Evolutionary conservation across 2,888 invertebrate species (phyloP), one percentile per base, ranked within the genome.

Genomic region (Troilus luridus): DNA sequence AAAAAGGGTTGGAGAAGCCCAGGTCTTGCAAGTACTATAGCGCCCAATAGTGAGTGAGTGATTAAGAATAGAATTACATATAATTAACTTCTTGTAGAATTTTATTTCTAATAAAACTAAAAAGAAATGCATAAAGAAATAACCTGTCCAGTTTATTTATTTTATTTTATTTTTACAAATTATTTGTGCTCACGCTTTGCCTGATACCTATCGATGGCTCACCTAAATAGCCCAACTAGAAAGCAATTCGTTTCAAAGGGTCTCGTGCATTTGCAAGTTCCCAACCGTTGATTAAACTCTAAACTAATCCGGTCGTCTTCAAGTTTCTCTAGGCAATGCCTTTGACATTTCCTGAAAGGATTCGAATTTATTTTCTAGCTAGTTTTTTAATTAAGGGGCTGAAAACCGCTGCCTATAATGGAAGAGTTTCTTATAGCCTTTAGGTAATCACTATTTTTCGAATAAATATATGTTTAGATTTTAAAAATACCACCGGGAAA

Each of bases 251-350:
- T 77, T 77, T 77, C 41, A 77, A 77, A 77, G 72, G 72, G 72
- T 3, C 0, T 17, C 72, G 72, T 77, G 19, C 72, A 41, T 77
- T 77, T 77, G 27, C 72, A 77, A 77, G 72, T 77, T 77, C 72
- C 72, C 27, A 77, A 77, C 72, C 41, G 72, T 77, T 77, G 72
- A 77, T 77, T 77, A 77, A 77, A 77, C 27, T 77, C 72, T 14
- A 77, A 77, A 77, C 27, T 77, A 77, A 77, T 77, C 72, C 72
- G 27, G 41, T 8, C 72, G 72, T 77, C 72, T 41, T 77, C 8
- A 77, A 77, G 27, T 77, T 77, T 17, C 41, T 41, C 72, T 41
- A 77, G 41, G 72, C 72, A 72, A 14, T 72, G 72, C 72, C 72
- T 77, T 77, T 77, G 72, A 27, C 72, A 77, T 77, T 27, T 0